A percentile compares a stretch with the other conserved stretches of the same genome.
These are phyloP conservation scores for Dynastes grantii DNA, from an alignment of 2,888 invertebrate species.

Conservation along the genomic window DNA sequence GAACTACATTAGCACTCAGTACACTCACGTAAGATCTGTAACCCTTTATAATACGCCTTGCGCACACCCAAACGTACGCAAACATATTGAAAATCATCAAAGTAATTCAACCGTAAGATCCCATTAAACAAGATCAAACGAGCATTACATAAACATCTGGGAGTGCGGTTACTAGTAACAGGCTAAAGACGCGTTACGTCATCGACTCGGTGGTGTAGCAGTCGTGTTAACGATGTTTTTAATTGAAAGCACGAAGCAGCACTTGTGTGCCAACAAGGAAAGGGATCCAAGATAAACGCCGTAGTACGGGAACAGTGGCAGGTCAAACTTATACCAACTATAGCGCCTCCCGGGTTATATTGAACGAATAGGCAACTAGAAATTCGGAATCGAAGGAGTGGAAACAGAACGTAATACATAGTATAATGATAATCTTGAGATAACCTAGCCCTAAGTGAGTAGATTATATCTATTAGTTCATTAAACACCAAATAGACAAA, in stretches of 20 bases:
- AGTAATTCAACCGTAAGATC: slow-evolving; percentile 9
- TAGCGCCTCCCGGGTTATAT: no score
- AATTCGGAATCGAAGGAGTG: no score
- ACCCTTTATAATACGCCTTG: not conserved
- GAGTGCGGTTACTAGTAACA: not conserved
- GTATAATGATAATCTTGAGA: no score
- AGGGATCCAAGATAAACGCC: not conserved
- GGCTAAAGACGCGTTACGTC: slow-evolving; percentile 7
- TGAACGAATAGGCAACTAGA: no score
- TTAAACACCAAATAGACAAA: no score
- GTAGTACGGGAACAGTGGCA: not conserved
- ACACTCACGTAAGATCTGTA: no score
- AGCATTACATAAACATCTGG: slow-evolving; percentile 7
- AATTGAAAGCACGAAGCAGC: slow-evolving; percentile 19
- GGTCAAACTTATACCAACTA: slow-evolving; percentile 8
- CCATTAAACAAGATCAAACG: slow-evolving; percentile 27
- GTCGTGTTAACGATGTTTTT: slow-evolving; percentile 28
- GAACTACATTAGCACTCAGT: no score
- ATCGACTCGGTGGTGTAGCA: slow-evolving; percentile 2
- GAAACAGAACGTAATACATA: no score
- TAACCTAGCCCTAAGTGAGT: no score
- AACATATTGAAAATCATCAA: slow-evolving; percentile 11
- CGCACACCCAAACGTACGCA: no score
- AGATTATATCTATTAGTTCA: no score
- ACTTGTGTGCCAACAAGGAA: not conserved